These are phyloP conservation scores for Pangasianodon hypophthalmus DNA, from an alignment of 2,113 vertebrate genomes.

Conservation along the genomic window DNA sequence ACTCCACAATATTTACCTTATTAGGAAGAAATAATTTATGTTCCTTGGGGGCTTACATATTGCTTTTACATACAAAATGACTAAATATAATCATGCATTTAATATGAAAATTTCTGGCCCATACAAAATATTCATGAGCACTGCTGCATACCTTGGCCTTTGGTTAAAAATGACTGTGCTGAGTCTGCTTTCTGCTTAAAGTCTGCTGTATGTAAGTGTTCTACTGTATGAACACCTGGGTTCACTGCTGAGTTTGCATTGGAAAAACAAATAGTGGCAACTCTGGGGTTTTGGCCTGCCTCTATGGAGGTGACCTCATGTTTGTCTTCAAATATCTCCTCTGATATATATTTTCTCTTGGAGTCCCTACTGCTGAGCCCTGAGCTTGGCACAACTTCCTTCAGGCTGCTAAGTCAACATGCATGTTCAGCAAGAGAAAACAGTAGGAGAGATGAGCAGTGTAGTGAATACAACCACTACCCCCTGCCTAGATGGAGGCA, in stretches of 20 bases:
- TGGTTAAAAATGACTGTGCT: slow-evolving; percentile 28
- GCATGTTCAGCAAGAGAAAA: slow-evolving; percentile 33
- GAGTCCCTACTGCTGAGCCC: slow-evolving; percentile 31
- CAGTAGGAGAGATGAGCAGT: not conserved
- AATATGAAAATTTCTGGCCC: not conserved
- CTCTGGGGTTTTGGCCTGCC: slow-evolving; percentile 32
- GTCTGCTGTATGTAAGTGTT: slow-evolving; percentile 25
- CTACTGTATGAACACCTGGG: slow-evolving; percentile 44
- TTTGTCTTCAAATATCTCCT: slow-evolving; percentile 50
- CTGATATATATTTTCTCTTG: slow-evolving; percentile 46
- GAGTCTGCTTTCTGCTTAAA: not conserved
- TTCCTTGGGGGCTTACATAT: not conserved
- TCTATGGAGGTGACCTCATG: slow-evolving; percentile 50
- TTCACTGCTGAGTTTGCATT: slow-evolving; percentile 28
- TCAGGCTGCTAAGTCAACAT: slow-evolving; percentile 36
- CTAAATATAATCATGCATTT: not conserved
- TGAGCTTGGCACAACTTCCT: slow-evolving; percentile 19
- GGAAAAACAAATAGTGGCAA: slow-evolving; percentile 49
- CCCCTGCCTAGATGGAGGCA: slow-evolving; percentile 1
- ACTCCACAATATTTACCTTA: too few species aligned
- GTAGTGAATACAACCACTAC: slow-evolving; percentile 7
- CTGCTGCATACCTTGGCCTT: slow-evolving; percentile 8
- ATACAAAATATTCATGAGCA: not conserved
- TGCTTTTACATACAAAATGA: not conserved
- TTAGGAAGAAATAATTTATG: not conserved